Evolutionary conservation across 1,140 invertebrate species (phyloP).

Genomic region (Nylanderia fulva): DNA sequence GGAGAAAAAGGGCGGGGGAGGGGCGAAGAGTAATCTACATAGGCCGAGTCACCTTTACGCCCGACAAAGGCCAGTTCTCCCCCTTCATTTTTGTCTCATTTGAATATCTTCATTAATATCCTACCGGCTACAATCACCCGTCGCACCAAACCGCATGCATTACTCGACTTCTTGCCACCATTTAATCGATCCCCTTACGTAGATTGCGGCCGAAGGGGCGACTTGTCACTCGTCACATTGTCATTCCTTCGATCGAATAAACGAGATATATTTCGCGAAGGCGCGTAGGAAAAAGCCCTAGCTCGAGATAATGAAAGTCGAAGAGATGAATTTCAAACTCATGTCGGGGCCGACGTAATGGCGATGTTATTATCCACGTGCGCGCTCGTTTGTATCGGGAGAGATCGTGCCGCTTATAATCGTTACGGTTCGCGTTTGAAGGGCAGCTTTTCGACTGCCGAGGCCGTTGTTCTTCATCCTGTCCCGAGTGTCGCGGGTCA

Average conservation of each 20-base stretch:
- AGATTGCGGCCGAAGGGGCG: conserved; percentile 67
- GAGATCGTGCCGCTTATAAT: conserved; percentile 57
- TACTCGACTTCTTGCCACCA: conserved; percentile 77
- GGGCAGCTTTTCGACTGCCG: conserved; percentile 53
- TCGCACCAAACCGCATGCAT: conserved; percentile 72
- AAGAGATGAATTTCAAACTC: conserved; percentile 16
- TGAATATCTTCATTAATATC: conserved; percentile 84
- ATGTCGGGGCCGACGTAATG: conserved; percentile 12
- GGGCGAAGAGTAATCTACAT: conserved; percentile 77
- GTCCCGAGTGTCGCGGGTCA: conserved; percentile 69
- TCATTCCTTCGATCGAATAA: conserved; percentile 38
- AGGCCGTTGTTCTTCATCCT: conserved; percentile 41
- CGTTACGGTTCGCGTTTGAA: conserved; percentile 54
- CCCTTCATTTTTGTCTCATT: conserved; percentile 81
- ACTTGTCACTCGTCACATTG: conserved; percentile 64
- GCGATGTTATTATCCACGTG: conserved; percentile 57
- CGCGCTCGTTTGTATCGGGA: conserved; percentile 51
- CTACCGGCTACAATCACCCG: conserved; percentile 70
- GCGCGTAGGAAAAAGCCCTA: conserved; percentile 6
- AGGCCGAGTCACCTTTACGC: conserved; percentile 77
- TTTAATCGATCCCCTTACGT: conserved; percentile 78
- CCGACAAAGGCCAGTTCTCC: conserved; percentile 76
- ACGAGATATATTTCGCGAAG: conserved; percentile 16
- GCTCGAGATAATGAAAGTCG: background rate
- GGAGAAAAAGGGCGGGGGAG: conserved; percentile 2